A percentile compares a stretch with the other conserved stretches of the same genome.
Evolutionary conservation across 2,113 vertebrate species (phyloP).

Genomic region (Ageneiosus marmoratus): DNA sequence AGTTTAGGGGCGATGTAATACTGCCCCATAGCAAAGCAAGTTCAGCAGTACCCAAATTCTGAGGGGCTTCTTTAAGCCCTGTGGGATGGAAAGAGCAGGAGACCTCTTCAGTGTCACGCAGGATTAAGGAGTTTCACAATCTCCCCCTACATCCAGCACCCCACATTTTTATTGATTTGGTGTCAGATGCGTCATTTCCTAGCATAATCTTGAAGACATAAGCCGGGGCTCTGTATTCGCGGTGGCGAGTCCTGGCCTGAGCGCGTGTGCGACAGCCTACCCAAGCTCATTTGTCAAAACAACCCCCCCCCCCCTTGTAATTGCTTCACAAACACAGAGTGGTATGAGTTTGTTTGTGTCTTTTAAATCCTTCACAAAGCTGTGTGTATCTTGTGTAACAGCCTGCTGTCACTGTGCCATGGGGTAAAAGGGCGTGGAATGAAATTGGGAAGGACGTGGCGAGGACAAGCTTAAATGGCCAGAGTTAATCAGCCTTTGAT

Average conservation of each 20-base stretch:
- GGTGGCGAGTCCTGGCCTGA: conserved; percentile 25
- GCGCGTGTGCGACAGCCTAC: conserved; percentile 41
- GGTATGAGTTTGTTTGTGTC: conserved; percentile 48
- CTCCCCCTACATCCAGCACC: conserved; percentile 31
- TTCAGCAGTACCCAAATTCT: conserved; percentile 19
- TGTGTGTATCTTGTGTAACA: conserved; percentile 29
- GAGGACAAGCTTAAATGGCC: conserved; percentile 32
- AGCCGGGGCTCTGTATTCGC: conserved; percentile 66
- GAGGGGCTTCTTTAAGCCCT: neutral
- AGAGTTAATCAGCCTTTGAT: conserved; percentile 50
- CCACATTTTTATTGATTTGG: conserved; percentile 66
- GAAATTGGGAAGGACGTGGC: conserved; percentile 32
- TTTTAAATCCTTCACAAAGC: conserved; percentile 35
- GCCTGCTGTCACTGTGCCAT: conserved; percentile 20
- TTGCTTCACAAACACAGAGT: conserved; percentile 59
- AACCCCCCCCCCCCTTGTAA: conserved; percentile 49
- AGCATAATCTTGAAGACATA: conserved; percentile 63
- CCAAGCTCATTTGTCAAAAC: conserved; percentile 56
- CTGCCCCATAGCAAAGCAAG: neutral
- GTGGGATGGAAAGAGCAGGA: conserved; percentile 25
- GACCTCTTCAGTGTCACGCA: conserved; percentile 54
- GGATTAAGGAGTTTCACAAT: conserved; percentile 63
- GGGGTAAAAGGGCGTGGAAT: conserved; percentile 26
- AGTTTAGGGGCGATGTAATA: neutral
- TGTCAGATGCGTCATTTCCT: conserved; percentile 59